Evolutionary conservation across 1,140 invertebrate genomes (phyloP), one percentile per base, ranked within the genome.

Genomic region (Drosophila ohnishii): DNA sequence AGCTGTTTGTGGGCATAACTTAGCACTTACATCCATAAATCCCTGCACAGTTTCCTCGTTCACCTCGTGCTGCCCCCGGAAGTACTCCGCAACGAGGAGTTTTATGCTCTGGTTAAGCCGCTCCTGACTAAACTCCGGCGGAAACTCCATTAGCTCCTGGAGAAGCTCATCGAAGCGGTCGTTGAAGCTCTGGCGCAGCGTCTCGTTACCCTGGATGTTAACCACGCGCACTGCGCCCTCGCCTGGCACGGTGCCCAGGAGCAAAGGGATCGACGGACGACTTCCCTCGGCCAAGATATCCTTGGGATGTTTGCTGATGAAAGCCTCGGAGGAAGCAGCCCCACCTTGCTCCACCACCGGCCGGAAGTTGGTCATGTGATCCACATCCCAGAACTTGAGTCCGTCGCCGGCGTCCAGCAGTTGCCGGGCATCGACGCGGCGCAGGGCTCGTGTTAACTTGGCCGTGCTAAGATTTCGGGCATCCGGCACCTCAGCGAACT

Each of bases 331-430:
- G 50, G 30, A 19, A 8, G 30, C 30, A 9, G 32, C 1, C 8
- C n/a, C 8, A 34, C 65, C 69, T 6, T 37, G 37, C 60, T 93
- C 92, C 8, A 93, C 75, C 7, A 92, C 91, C 0, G 92, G 91
- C 2, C 93, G 93, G 71, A 92, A 92, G 37, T 91, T 89, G n/a
- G 91, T 90, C 78, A 93, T 67, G 19, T 91, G 92, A 80, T 93
- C 92, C 6, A 92, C 88, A 59, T 92, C 62, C 92, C 92, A 92
- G 60, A 76, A 92, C 72, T 92, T 82, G 0, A 91, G 56, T 0
- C 70, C 69, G 64, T 90, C 91, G 22, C 87, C 83, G 2, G 91
- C 88, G 28, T 84, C 61, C 34, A 92, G 19, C 13, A 93, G 72
- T 0, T 76, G 79, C 6, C 50, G 40, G 6, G 90, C 89, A 44